Conservation (phyloP, 2,113 vertebrate species). For the Camarhynchus parvulus region DNA sequence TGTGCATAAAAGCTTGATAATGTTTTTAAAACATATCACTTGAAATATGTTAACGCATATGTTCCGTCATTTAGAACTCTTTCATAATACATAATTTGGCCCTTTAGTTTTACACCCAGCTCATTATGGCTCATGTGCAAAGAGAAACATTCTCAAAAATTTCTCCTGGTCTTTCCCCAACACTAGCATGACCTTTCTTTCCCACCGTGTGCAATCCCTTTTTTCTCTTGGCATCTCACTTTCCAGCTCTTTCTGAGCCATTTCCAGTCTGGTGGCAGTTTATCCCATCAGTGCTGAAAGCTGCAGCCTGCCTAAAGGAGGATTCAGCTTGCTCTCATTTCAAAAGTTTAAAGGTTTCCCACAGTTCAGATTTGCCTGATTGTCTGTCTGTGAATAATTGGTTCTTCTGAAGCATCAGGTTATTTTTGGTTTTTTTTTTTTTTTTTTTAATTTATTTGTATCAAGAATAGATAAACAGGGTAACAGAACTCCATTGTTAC, state of each 20-base stretch:
- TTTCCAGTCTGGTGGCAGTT: slow-evolving; percentile 8
- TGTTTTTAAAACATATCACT: slow-evolving; percentile 69
- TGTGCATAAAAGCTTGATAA: slow-evolving; percentile 69
- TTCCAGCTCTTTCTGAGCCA: not conserved
- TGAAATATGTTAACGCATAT: slow-evolving; percentile 71
- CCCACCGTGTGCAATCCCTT: not conserved
- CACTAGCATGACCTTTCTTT: not conserved
- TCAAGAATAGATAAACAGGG: not conserved
- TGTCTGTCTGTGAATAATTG: not conserved
- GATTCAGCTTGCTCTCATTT: not conserved
- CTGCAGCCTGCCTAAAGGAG: not conserved
- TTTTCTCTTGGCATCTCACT: not conserved
- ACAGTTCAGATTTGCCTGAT: not conserved
- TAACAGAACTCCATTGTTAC: not conserved
- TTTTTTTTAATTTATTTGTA: not conserved
- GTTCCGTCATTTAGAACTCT: slow-evolving; percentile 53
- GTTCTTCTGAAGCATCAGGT: not conserved
- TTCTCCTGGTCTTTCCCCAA: not conserved
- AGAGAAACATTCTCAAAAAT: not conserved
- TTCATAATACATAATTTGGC: slow-evolving; percentile 53
- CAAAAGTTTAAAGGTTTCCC: slow-evolving; percentile 25
- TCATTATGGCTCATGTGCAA: slow-evolving; percentile 18
- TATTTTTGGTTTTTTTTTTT: not conserved
- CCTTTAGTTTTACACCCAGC: slow-evolving; percentile 53
- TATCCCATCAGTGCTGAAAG: not conserved